These are phyloP conservation scores for Tipula lateralis DNA, from an alignment of 2,888 invertebrate genomes.

Conservation along the genomic window DNA sequence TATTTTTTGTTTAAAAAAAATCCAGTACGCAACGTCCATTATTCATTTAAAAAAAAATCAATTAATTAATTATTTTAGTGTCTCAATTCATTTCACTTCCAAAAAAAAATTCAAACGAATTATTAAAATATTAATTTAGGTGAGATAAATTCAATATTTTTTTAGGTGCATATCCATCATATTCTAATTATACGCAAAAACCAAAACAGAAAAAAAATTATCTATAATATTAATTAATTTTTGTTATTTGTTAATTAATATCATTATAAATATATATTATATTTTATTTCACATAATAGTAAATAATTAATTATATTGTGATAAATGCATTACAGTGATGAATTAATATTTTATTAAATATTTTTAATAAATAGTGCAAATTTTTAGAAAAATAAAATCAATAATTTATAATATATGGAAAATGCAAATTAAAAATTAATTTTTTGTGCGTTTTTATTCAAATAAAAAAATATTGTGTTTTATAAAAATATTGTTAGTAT, in stretches of 20 bases:
- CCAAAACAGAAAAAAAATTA: neutral
- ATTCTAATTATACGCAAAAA: neutral
- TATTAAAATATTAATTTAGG: neutral
- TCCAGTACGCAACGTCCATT: constrained; percentile 11
- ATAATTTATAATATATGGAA: neutral
- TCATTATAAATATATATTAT: neutral
- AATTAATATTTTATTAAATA: neutral
- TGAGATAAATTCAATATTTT: neutral
- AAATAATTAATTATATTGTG: neutral
- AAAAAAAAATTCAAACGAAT: neutral
- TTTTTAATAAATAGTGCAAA: neutral
- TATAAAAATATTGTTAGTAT: neutral
- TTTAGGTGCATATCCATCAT: neutral
- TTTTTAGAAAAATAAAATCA: neutral
- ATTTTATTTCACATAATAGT: neutral
- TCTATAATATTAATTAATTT: neutral
- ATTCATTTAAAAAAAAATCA: neutral
- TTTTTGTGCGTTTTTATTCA: neutral
- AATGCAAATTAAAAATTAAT: neutral
- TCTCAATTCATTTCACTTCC: neutral
- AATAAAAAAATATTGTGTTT: neutral
- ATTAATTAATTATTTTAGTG: neutral
- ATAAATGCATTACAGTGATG: constrained; percentile 9
- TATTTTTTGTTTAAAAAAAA: neutral
- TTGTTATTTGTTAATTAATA: neutral